Evolutionary conservation across 92 coral and sea anemone species (phyloP).

Genomic region (Nematostella vectensis): DNA sequence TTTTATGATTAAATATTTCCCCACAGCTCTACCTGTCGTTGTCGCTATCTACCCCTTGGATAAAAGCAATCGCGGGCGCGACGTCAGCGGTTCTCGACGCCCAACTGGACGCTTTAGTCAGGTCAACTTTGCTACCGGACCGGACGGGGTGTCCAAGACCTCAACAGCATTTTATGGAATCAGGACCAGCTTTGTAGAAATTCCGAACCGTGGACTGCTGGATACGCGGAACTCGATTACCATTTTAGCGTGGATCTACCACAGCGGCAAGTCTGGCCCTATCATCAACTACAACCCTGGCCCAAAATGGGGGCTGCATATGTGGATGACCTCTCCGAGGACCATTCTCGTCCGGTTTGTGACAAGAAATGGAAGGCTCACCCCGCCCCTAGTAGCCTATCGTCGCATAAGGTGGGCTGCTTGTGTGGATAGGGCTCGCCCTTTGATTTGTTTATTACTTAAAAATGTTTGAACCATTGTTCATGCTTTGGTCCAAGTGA

Average conservation of each 20-base stretch:
- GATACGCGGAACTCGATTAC: slow-evolving; percentile 58
- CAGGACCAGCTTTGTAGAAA: slow-evolving; percentile 55
- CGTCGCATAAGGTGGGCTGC: too few species aligned
- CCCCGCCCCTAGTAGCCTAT: slow-evolving; percentile 42
- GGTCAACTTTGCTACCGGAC: slow-evolving; percentile 42
- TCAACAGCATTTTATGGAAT: slow-evolving; percentile 44
- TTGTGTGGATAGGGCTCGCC: too few species aligned
- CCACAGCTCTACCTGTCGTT: slow-evolving; percentile 39
- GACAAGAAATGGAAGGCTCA: slow-evolving; percentile 29
- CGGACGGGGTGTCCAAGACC: slow-evolving; percentile 51
- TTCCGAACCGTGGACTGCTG: slow-evolving; percentile 43
- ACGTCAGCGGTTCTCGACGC: slow-evolving; percentile 41
- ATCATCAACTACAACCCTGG: slow-evolving; percentile 62
- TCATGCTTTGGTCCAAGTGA: too few species aligned
- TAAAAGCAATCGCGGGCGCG: slow-evolving; percentile 38
- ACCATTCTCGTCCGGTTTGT: slow-evolving; percentile 51
- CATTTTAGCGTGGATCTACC: slow-evolving; percentile 59
- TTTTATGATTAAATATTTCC: too few species aligned
- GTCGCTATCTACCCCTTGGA: slow-evolving; percentile 57
- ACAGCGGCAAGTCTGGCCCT: slow-evolving; percentile 56
- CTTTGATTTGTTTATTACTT: too few species aligned
- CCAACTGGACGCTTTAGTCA: slow-evolving; percentile 35
- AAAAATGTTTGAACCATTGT: too few species aligned
- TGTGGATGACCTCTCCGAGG: slow-evolving; percentile 55
- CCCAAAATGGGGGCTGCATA: slow-evolving; percentile 62